phyloP scores from a whole-genome alignment of 2,797 vertebrate species.

The Eospalax fontanierii region DNA sequence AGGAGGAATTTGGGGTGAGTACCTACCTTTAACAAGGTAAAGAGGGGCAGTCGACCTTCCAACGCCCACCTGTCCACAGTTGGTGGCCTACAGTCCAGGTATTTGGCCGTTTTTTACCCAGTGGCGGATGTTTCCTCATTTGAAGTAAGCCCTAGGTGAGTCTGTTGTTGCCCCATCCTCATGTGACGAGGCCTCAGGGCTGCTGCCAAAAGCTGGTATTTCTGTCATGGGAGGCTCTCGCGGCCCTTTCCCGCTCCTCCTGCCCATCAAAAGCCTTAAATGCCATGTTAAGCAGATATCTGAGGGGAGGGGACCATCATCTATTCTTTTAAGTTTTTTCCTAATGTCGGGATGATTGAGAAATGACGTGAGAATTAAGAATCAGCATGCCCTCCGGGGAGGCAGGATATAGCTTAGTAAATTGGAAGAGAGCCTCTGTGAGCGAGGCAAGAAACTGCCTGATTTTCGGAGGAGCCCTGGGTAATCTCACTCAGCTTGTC shows the following conservation, averaged over 20 bases:
- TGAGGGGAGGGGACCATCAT: neutral
- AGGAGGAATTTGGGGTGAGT: neutral
- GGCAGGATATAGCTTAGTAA: neutral
- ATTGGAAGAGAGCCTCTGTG: neutral
- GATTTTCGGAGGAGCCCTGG: neutral
- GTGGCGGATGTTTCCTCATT: neutral
- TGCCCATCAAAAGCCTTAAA: neutral
- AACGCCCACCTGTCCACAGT: neutral
- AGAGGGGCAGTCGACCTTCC: too few relatives aligned
- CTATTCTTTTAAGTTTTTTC: neutral
- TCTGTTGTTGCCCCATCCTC: too few relatives aligned
- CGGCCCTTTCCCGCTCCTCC: neutral
- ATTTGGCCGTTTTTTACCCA: too few relatives aligned
- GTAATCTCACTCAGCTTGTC: neutral
- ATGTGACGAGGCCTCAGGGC: too few relatives aligned
- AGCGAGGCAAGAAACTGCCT: neutral
- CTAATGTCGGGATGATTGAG: neutral
- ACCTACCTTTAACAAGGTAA: neutral
- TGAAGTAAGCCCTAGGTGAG: neutral
- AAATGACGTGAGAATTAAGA: neutral
- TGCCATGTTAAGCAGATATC: neutral
- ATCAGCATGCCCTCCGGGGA: neutral
- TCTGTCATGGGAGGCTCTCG: too few relatives aligned
- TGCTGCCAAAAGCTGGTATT: too few relatives aligned
- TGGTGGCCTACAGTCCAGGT: too few relatives aligned